These are phyloP conservation scores for Phrynocephalus vlangalii DNA, from an alignment of 2,797 vertebrate genomes.

Conservation along the genomic window DNA sequence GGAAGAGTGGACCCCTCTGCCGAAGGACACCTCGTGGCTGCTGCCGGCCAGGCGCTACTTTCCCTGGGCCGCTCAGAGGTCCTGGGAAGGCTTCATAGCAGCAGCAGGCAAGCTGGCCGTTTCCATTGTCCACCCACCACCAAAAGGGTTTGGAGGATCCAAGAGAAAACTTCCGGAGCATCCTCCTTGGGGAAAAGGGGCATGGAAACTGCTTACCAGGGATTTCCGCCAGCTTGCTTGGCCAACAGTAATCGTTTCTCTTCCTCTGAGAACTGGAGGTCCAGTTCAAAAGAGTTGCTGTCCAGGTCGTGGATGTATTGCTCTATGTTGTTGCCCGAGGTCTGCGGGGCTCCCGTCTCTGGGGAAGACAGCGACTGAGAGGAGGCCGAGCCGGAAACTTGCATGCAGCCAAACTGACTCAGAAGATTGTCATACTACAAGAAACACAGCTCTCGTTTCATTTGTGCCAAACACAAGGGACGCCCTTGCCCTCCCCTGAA, in stretches of 20 bases:
- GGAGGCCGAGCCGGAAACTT: slow-evolving; percentile 92
- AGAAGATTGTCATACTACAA: slow-evolving; percentile 96
- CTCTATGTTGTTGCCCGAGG: slow-evolving; percentile 95
- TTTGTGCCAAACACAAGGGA: no score
- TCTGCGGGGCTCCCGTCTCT: slow-evolving; percentile 82
- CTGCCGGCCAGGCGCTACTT: no score
- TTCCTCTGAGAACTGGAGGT: slow-evolving; percentile 94
- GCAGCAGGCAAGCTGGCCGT: not conserved
- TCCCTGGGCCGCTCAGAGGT: no score
- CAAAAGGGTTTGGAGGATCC: no score
- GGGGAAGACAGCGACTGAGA: slow-evolving; percentile 85
- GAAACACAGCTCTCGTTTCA: slow-evolving; percentile 21
- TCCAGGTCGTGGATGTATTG: slow-evolving; percentile 98
- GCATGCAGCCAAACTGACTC: slow-evolving; percentile 99
- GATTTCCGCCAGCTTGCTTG: slow-evolving; percentile 94
- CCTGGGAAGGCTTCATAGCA: not conserved
- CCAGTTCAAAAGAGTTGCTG: slow-evolving; percentile 97
- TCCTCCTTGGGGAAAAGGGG: not conserved
- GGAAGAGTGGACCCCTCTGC: no score
- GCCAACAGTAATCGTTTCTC: slow-evolving; percentile 94
- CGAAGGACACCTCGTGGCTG: no score
- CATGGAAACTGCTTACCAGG: slow-evolving; percentile 85
- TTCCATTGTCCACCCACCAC: no score
- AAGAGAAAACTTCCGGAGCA: no score
- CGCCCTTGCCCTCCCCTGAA: not conserved